phyloP scores from a whole-genome alignment of 2,113 vertebrate genomes.

The Aptenodytes forsteri region DNA sequence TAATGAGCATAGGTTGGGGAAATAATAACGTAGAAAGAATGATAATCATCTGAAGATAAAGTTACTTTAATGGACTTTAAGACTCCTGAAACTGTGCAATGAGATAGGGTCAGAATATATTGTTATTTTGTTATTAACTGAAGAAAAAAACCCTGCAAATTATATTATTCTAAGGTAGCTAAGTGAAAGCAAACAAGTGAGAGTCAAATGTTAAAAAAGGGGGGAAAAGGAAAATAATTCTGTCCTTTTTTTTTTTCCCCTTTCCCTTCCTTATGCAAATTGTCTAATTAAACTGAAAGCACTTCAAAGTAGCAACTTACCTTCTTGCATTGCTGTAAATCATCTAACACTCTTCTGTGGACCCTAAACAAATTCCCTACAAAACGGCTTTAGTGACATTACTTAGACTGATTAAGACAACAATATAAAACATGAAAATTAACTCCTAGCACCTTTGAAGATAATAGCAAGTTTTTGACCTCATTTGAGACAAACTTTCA shows the following conservation, averaged over 20 bases:
- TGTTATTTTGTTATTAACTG: not conserved
- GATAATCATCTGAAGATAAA: conserved; percentile 8
- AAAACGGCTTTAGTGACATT: not conserved
- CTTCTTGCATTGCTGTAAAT: not conserved
- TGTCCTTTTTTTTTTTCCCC: not conserved
- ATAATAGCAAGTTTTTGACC: not conserved
- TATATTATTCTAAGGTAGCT: not conserved
- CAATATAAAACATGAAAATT: not conserved
- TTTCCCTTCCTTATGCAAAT: not conserved
- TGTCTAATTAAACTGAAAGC: not conserved
- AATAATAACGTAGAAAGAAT: not conserved
- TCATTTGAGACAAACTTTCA: not conserved
- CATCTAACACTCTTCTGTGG: not conserved
- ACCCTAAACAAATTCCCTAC: not conserved
- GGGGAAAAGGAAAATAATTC: not conserved
- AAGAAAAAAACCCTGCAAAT: not conserved
- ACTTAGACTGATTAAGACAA: not conserved
- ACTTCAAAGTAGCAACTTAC: not conserved
- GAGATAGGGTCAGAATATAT: not conserved
- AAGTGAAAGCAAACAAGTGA: not conserved
- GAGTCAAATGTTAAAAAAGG: not conserved
- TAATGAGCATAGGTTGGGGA: not conserved
- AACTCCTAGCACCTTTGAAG: not conserved
- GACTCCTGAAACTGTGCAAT: not conserved
- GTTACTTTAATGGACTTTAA: not conserved